Percentiles rank a stretch among this genome's conserved stretches.
These are phyloP conservation scores for Myiotriccus ornatus DNA, from an alignment of 2,797 vertebrate genomes.

Conservation along the genomic window DNA sequence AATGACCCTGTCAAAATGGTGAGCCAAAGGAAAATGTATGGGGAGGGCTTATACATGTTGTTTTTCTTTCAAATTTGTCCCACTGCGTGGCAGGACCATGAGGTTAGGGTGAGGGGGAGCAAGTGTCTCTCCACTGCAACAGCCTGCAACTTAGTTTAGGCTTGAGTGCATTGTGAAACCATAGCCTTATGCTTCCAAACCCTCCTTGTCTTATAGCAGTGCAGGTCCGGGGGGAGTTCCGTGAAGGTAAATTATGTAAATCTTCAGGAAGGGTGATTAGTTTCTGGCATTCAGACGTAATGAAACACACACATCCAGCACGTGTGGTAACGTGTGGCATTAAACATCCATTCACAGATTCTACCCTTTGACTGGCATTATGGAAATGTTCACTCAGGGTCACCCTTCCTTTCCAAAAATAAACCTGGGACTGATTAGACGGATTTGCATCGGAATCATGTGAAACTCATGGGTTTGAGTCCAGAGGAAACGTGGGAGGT, in stretches of 20 bases:
- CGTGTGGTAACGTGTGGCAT: background rate
- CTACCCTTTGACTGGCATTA: background rate
- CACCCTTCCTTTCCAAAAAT: background rate
- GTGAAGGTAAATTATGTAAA: background rate
- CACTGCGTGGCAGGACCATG: accelerated
- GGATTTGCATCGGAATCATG: background rate
- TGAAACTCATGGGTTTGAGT: slow-evolving; percentile 1
- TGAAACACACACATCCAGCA: background rate
- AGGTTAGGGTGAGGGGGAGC: background rate
- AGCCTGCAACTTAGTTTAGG: background rate
- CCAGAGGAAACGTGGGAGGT: slow-evolving; percentile 44
- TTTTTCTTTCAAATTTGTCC: background rate
- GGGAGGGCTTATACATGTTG: background rate
- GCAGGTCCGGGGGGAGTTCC: background rate
- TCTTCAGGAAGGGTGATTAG: background rate
- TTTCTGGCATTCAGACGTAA: background rate
- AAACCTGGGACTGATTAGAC: background rate
- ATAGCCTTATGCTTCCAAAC: background rate
- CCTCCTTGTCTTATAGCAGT: background rate
- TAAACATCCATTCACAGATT: background rate
- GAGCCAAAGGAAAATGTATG: background rate
- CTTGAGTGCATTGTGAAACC: background rate
- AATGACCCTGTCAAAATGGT: background rate
- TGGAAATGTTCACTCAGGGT: slow-evolving; percentile 4
- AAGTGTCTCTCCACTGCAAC: background rate